phyloP scores from a whole-genome alignment of 2,797 vertebrate genomes.

The Sebastes ruberrimus region DNA sequence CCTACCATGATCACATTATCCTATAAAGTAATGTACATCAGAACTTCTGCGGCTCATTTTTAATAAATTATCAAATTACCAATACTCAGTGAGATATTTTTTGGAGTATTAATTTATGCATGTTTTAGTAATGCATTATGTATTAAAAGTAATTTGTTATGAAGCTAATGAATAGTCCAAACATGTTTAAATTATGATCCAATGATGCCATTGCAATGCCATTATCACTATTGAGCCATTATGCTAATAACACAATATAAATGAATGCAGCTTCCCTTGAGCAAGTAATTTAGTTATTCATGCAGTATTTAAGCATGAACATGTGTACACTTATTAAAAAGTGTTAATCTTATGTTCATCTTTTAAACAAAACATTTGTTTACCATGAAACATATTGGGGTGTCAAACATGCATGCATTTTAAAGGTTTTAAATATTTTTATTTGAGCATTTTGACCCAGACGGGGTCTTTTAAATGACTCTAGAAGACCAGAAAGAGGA shows the following conservation, averaged over 20 bases:
- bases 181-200: background rate
- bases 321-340: background rate
- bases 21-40: background rate
- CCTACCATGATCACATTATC: background rate
- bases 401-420: background rate
- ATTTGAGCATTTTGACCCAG: background rate
- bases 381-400: background rate
- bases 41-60: background rate
- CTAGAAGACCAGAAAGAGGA: slow-evolving; percentile 9
- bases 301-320: background rate
- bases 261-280: background rate
- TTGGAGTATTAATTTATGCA: background rate
- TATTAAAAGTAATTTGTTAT: background rate
- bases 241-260: background rate
- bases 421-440: background rate
- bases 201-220: background rate
- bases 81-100: background rate
- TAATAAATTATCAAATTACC: background rate
- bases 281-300: background rate
- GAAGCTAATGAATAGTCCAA: background rate
- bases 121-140: background rate
- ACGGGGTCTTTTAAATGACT: slow-evolving; percentile 1
- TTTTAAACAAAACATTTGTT: background rate
- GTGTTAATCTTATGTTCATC: background rate
- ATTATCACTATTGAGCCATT: background rate